These are phyloP conservation scores for Mechanitis messenoides DNA, from an alignment of 2,888 invertebrate genomes.

Conservation along the genomic window DNA sequence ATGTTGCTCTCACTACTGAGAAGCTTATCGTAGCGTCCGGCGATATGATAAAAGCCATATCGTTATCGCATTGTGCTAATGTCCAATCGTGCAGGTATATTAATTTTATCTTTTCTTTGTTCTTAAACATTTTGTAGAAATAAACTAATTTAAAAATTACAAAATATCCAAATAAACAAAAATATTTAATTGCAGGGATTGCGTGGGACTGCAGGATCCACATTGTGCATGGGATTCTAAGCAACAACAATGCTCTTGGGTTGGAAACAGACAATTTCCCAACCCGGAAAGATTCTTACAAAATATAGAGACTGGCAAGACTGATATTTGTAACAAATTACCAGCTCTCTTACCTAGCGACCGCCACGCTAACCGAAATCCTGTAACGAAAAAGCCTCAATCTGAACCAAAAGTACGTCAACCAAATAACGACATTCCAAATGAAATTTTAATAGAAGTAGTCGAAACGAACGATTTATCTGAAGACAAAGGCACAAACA, in stretches of 20 bases:
- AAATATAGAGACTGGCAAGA: slow-evolving; percentile 83
- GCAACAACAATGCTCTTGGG: slow-evolving; percentile 77
- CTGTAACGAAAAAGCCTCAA: slow-evolving; percentile 63
- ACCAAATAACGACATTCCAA: slow-evolving; percentile 77
- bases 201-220: slow-evolving; percentile 95
- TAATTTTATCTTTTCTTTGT: slow-evolving; percentile 19
- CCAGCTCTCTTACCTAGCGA: slow-evolving; percentile 62
- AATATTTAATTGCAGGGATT: slow-evolving; percentile 80
- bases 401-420: slow-evolving; percentile 71
- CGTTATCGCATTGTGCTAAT: slow-evolving; percentile 88
- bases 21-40: slow-evolving; percentile 93
- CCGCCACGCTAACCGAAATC: slow-evolving; percentile 62
- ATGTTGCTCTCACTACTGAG: slow-evolving; percentile 84
- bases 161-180: neutral
- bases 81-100: slow-evolving; percentile 79
- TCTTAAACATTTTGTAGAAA: slow-evolving; percentile 16
- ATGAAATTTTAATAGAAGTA: slow-evolving; percentile 80
- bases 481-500: slow-evolving; percentile 70
- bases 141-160: neutral
- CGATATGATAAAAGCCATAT: slow-evolving; percentile 89
- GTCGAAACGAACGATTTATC: slow-evolving; percentile 79
- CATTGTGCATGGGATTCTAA: slow-evolving; percentile 97
- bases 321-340: slow-evolving; percentile 73
- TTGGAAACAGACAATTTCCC: slow-evolving; percentile 75
- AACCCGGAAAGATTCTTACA: slow-evolving; percentile 82